Base-by-base conservation (phyloP, 2,888 invertebrate genomes). In the Conomelus anceps region DNA sequence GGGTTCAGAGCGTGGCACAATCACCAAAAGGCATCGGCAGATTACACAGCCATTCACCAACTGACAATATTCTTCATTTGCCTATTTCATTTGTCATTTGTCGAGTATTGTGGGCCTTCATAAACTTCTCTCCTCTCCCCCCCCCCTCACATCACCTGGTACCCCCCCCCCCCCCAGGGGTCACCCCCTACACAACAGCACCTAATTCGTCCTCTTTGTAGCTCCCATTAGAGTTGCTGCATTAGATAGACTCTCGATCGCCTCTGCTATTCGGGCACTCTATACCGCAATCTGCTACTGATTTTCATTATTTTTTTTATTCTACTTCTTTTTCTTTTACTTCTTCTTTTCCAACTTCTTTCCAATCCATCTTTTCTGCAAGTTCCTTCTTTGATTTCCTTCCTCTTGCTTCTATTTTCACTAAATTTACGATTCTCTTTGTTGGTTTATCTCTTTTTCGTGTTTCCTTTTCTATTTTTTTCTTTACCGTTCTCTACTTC, bases 11-110 rank as follows among this genome's bases (percentile, higher is more conserved):
- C 86, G 86, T 85, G 26, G 89, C 85, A 87, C 89, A 90, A 90
- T 90, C 89, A 90, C 86, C 86, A 63, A 63, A 86, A 86, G 86
- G 86, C 86, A 17, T 24, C n/a, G 7, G 63, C 86, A 86, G 86
- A 86, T 86, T 86, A 86, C 93, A 92, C 92, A 92, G 92, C 93
- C 93, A 93, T 93, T 93, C 93, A 93, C n/a, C 93, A 92, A n/a
- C 63, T 63, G 93, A 94, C 94, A 94, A 94, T n/a, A n/a, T 94
- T 94, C 94, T 94, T 94, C 94, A 94, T 94, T 94, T 94, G 94
- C 94, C 93, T 94, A 94, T 94, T 94, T 94, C 94, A 94, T 94
- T 93, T 94, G 94, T 93, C 94, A 94, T 94, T 94, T 94, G 94
- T 93, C 92, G 92, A 91, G 93, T 93, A 94, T 94, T 94, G 94